Conservation (phyloP, 2,888 invertebrate genomes). For the Erynnis tages region DNA sequence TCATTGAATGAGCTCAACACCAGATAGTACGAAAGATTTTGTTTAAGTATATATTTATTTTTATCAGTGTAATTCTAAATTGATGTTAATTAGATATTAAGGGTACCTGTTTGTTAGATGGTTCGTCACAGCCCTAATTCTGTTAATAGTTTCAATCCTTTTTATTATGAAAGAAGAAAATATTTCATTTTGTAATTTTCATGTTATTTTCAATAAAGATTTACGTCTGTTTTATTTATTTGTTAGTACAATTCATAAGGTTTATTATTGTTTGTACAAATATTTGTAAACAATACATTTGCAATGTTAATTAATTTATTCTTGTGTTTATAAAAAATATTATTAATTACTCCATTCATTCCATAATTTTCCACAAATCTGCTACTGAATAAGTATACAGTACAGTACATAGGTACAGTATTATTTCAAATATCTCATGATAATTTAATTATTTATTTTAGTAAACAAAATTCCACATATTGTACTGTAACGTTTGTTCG, state of each 20-base stretch:
- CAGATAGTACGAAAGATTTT: not conserved
- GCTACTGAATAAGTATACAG: too few species aligned
- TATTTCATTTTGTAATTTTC: not conserved
- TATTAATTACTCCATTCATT: conserved; percentile 8
- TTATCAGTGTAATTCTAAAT: not conserved
- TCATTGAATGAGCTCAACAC: conserved; percentile 2
- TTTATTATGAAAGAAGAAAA: not conserved
- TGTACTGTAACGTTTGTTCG: too few species aligned
- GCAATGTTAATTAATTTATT: conserved; percentile 9
- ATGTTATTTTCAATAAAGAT: conserved; percentile 38
- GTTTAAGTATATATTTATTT: not conserved
- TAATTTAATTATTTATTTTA: too few species aligned
- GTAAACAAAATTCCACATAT: too few species aligned
- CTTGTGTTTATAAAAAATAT: not conserved
- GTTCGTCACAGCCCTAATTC: too few species aligned
- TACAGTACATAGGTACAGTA: too few species aligned
- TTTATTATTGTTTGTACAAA: conserved; percentile 22
- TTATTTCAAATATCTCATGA: too few species aligned
- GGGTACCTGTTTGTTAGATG: conserved; percentile 27
- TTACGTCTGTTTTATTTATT: conserved; percentile 53
- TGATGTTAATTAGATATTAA: conserved; percentile 8
- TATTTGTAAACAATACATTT: not conserved
- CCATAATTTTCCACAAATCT: conserved; percentile 5
- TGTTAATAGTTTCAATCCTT: too few species aligned
- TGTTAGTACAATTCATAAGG: conserved; percentile 38